Evolutionary conservation across 2,888 invertebrate genomes (phyloP).

Genomic region (Diogma glabrata): DNA sequence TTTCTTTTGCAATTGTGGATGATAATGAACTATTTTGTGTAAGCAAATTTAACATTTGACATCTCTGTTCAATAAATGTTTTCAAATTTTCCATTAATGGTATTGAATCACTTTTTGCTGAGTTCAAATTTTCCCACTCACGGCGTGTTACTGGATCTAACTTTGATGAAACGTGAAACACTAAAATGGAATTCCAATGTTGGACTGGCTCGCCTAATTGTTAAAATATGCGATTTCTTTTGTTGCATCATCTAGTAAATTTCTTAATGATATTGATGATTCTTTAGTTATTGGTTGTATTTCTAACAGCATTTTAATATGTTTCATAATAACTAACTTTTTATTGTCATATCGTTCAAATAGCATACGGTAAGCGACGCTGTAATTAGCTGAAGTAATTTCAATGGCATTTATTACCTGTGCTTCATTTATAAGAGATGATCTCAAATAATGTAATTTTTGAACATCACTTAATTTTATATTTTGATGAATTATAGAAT

Average conservation of each 20-base stretch:
- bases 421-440: background rate
- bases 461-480: background rate
- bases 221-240: too few relatives aligned
- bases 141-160: background rate
- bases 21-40: too few relatives aligned
- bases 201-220: too few relatives aligned
- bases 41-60: too few relatives aligned
- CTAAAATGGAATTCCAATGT: background rate
- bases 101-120: background rate
- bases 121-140: background rate
- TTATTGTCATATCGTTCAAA: background rate
- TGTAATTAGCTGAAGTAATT: background rate
- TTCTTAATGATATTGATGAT: background rate
- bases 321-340: background rate
- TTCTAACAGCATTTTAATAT: background rate
- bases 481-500: background rate
- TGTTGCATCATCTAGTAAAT: too few relatives aligned
- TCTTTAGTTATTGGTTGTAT: background rate
- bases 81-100: background rate
- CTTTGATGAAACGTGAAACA: background rate
- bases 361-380: background rate
- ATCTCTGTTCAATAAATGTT: too few relatives aligned
- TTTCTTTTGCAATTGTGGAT: too few relatives aligned
- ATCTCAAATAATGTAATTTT: background rate
- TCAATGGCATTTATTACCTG: background rate